Evolutionary conservation across 2,797 vertebrate species (phyloP).

Genomic region (Coregonus suidteri): DNA sequence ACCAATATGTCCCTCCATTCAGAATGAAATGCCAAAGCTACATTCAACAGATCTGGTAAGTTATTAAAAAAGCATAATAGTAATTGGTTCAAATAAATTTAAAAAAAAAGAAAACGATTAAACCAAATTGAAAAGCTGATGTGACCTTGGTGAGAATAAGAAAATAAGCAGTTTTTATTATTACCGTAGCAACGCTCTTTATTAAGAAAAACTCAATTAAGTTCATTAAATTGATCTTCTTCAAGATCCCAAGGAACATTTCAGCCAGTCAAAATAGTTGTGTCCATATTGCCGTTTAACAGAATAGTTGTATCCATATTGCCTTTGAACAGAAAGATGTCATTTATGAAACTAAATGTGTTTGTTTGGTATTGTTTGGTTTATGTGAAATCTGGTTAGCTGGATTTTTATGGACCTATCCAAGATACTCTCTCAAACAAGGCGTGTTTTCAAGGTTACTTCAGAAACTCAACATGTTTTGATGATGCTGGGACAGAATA

Average conservation of each 20-base stretch:
- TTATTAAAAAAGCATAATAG: conserved; percentile 9
- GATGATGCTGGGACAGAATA: no score
- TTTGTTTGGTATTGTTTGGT: conserved; percentile 2
- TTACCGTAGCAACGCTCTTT: not conserved
- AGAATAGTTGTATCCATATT: not conserved
- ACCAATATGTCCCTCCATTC: not conserved
- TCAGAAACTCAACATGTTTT: no score
- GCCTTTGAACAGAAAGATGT: not conserved
- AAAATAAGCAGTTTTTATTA: not conserved
- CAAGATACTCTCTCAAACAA: not conserved
- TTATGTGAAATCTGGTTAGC: not conserved
- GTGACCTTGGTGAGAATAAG: not conserved
- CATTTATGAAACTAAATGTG: not conserved
- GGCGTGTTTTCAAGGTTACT: not conserved
- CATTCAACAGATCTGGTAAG: not conserved
- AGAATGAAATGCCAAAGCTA: not conserved
- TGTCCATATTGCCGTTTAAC: not conserved
- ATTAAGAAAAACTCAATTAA: not conserved
- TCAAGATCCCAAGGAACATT: not conserved
- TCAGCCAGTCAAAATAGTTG: not conserved
- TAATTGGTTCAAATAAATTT: not conserved
- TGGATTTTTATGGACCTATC: not conserved
- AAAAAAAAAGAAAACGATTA: not conserved
- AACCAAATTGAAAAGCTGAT: not conserved
- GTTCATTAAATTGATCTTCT: not conserved